These are phyloP conservation scores for Amphipyra berbera DNA, from an alignment of 2,888 invertebrate species.

Conservation along the genomic window DNA sequence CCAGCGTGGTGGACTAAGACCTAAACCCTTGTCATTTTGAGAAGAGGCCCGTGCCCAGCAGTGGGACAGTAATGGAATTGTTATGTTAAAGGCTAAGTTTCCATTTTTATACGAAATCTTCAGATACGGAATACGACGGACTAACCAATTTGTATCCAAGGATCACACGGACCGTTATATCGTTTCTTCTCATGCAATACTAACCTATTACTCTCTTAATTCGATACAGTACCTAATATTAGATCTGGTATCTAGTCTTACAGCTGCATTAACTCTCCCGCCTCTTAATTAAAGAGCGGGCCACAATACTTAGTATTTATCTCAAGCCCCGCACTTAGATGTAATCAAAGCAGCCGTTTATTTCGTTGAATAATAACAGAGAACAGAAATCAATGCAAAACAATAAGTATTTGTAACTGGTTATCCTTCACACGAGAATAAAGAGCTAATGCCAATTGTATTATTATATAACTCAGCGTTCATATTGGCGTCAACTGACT, in stretches of 20 bases:
- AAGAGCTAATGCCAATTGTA: constrained; percentile 60
- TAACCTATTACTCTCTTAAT: constrained; percentile 29
- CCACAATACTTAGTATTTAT: constrained; percentile 22
- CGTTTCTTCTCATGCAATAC: constrained; percentile 15
- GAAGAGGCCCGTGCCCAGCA: too few relatives aligned
- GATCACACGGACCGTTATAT: constrained; percentile 14
- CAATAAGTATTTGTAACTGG: constrained; percentile 42
- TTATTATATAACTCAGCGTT: constrained; percentile 37
- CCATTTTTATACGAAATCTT: too few relatives aligned
- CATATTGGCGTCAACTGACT: too few relatives aligned
- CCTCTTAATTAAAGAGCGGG: constrained; percentile 49
- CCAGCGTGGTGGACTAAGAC: too few relatives aligned
- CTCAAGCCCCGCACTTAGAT: constrained; percentile 22
- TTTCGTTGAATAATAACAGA: constrained; percentile 33
- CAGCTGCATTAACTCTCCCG: constrained; percentile 22
- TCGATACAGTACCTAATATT: constrained; percentile 34
- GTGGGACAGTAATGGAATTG: too few relatives aligned
- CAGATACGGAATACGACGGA: too few relatives aligned
- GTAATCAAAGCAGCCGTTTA: constrained; percentile 18
- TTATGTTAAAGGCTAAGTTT: too few relatives aligned
- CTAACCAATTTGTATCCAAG: neutral
- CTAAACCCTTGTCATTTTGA: too few relatives aligned
- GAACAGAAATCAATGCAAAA: constrained; percentile 43
- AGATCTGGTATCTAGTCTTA: constrained; percentile 22
- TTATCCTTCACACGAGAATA: constrained; percentile 59